phyloP scores from a whole-genome alignment of 2,113 vertebrate genomes.

The Eurystomus gularis region DNA sequence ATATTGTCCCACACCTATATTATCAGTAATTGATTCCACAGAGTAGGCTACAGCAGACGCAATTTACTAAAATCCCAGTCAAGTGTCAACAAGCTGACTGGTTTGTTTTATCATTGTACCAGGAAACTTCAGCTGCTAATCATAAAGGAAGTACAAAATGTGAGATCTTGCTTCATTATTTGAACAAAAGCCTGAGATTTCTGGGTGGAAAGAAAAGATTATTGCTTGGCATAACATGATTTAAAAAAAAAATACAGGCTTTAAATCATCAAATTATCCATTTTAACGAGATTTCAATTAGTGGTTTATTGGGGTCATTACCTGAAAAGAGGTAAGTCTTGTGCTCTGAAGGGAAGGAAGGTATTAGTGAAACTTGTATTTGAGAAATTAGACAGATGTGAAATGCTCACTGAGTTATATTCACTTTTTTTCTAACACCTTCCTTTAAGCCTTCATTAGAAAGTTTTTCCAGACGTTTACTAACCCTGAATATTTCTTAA shows the following conservation, averaged over 20 bases:
- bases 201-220: neutral
- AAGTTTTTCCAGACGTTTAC: neutral
- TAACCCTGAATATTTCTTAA: neutral
- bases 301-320: neutral
- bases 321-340: neutral
- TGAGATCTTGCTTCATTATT: slow-evolving; percentile 13
- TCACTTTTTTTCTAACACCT: neutral
- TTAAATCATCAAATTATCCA: neutral
- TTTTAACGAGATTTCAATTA: slow-evolving; percentile 2
- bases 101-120: slow-evolving; percentile 13
- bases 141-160: slow-evolving; percentile 12
- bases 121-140: slow-evolving; percentile 24
- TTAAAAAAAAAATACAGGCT: neutral
- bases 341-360: neutral
- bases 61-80: slow-evolving; percentile 53
- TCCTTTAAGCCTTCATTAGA: neutral
- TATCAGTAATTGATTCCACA: slow-evolving; percentile 59
- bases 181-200: slow-evolving; percentile 36
- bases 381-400: neutral
- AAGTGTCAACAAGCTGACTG: slow-evolving; percentile 57
- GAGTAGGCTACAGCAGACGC: neutral
- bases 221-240: neutral
- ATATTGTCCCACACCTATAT: slow-evolving; percentile 30
- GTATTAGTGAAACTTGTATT: neutral
- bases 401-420: neutral